Evolutionary conservation across 2,797 vertebrate species (phyloP).

Genomic region (Hydrocynus forskahlii): DNA sequence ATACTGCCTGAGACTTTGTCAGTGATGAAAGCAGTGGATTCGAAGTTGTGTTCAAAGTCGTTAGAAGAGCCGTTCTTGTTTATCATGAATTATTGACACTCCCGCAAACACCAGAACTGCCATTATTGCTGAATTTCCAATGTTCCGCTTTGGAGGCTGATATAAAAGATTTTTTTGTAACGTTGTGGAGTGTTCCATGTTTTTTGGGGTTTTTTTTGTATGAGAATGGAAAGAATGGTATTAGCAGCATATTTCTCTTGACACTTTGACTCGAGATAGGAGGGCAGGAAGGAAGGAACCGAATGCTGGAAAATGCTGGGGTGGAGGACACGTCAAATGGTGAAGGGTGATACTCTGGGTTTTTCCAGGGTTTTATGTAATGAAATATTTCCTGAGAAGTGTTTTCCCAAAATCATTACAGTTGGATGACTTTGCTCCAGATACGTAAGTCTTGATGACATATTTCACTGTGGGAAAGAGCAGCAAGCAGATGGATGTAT

Average conservation of each 20-base stretch:
- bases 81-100: conserved; percentile 66
- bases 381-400: conserved; percentile 47
- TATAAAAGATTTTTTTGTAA: neutral
- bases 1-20: neutral
- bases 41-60: conserved; percentile 53
- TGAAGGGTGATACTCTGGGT: conserved; percentile 18
- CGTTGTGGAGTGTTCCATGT: neutral
- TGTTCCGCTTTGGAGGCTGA: neutral
- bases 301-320: conserved; percentile 17
- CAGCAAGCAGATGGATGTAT: too few species aligned
- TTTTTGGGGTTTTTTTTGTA: neutral
- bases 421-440: too few species aligned
- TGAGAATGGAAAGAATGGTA: neutral
- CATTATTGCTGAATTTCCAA: conserved; percentile 50
- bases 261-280: conserved; percentile 12
- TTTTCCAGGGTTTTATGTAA: conserved; percentile 53
- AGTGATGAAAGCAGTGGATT: neutral
- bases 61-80: conserved; percentile 63
- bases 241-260: conserved; percentile 8
- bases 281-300: conserved; percentile 42
- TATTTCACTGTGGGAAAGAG: too few species aligned
- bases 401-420: conserved; percentile 28
- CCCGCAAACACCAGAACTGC: conserved; percentile 61
- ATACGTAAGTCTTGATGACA: too few species aligned
- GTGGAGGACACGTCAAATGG: conserved; percentile 24